These are phyloP conservation scores for Napeogenes sylphis DNA, from an alignment of 2,888 invertebrate species.

Conservation along the genomic window DNA sequence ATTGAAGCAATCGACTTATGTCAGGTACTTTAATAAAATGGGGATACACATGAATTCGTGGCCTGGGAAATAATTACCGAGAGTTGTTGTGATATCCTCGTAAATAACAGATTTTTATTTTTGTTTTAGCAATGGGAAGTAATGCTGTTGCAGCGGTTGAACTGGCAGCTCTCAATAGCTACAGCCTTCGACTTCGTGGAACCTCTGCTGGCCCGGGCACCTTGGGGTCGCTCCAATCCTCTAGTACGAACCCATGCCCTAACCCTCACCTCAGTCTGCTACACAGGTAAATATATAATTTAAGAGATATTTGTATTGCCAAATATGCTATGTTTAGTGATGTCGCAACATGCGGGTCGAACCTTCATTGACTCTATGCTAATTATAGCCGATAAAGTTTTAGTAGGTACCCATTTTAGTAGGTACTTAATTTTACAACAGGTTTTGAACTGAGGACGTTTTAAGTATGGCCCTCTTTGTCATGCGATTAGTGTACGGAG, in stretches of 20 bases:
- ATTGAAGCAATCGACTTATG: constrained; percentile 35
- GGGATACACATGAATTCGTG: constrained; percentile 51
- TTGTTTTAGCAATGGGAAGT: constrained; percentile 87
- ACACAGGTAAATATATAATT: constrained; percentile 81
- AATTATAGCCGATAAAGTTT: constrained; percentile 43
- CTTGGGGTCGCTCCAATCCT: constrained; percentile 79
- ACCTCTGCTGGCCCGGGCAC: constrained; percentile 82
- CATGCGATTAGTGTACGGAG: constrained; percentile 47
- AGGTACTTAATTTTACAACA: constrained; percentile 8
- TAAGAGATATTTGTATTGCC: constrained; percentile 8
- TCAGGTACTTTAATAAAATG: constrained; percentile 29
- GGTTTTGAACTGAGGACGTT: constrained; percentile 8
- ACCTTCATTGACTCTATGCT: constrained; percentile 45
- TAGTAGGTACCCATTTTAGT: background rate
- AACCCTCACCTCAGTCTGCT: constrained; percentile 86
- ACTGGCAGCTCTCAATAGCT: constrained; percentile 88
- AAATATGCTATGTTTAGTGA: background rate
- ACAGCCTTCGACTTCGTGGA: constrained; percentile 91
- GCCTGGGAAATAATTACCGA: constrained; percentile 35
- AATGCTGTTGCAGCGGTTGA: constrained; percentile 83
- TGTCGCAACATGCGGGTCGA: constrained; percentile 53
- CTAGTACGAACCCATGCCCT: constrained; percentile 84
- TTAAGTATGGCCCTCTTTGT: constrained; percentile 50
- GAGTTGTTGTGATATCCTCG: background rate
- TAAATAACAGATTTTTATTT: constrained; percentile 1